phyloP scores from a whole-genome alignment of 2,888 invertebrate species.

The Lysandra bellargus region DNA sequence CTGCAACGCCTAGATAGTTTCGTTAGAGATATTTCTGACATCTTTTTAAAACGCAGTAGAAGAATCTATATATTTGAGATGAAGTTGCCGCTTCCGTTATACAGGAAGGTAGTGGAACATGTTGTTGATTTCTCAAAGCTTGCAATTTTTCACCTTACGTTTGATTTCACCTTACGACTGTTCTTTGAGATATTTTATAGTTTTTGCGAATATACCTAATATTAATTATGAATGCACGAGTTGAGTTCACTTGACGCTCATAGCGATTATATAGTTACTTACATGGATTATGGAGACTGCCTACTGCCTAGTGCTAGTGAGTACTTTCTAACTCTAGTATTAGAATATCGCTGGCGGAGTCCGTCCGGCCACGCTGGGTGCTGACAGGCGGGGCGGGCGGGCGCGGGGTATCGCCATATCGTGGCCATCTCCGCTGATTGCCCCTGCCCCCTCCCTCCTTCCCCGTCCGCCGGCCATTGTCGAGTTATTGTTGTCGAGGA shows the following conservation, averaged over 20 bases:
- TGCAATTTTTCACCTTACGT: not conserved
- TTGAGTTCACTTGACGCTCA: too few relatives aligned
- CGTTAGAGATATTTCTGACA: not conserved
- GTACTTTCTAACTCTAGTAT: not conserved
- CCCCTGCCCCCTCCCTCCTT: not conserved
- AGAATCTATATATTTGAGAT: not conserved
- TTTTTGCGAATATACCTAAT: not conserved
- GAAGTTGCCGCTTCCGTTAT: not conserved
- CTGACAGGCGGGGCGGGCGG: constrained; percentile 2
- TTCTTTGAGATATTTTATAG: not conserved
- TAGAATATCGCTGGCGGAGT: not conserved
- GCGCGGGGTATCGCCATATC: not conserved
- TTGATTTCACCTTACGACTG: too few relatives aligned
- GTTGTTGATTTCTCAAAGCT: not conserved
- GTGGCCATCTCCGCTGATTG: constrained; percentile 16
- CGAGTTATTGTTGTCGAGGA: constrained; percentile 23
- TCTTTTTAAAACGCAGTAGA: not conserved
- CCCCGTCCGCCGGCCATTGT: not conserved
- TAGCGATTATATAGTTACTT: not conserved
- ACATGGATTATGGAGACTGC: not conserved
- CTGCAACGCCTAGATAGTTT: not conserved
- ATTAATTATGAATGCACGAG: too few relatives aligned
- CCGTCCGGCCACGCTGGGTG: not conserved
- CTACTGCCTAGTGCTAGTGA: not conserved
- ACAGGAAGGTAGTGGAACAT: not conserved